Base-by-base conservation (phyloP, 1,140 invertebrate species). In the Atopsyche davidsoni region DNA sequence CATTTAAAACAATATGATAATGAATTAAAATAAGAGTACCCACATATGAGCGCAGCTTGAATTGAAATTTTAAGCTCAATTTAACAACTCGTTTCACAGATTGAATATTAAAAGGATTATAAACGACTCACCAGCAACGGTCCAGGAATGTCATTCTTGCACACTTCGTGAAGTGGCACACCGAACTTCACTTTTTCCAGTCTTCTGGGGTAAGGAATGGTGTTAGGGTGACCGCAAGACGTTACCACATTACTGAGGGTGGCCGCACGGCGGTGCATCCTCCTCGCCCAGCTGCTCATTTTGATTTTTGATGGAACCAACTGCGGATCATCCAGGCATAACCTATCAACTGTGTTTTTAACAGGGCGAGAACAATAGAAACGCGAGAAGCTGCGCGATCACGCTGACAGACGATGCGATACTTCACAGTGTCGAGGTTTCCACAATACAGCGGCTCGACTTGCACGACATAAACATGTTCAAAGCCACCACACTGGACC, bases 131-230 rank as follows among this genome's bases (percentile, higher is more conserved):
- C 89, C 68, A 92, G 75, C 59, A 93, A 75, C 43, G 90, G 89
- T 46, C 88, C 90, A 53, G 90, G 91, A 71, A 95, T 91, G 72
- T 92, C 90, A 68, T 89, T 88, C 67, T 92, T 91, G 72, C 90
- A 95, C 31, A 93, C 89, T 79, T 92, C 87, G 60, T 89, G 84
- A 24, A 94, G 72, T 14, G 88, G 83, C 51, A 86, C 86, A 51
- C 90, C 90, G 74, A 95, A 95, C 70, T 93, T 95, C 9, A 95
- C 92, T 80, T 92, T 92, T 74, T 92, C 89, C 49, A 92, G 75
- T 63, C 88, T 76, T 59, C 87, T 77, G 2, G 86, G 83, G 66
- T 89, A 89, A 17, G 86, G 87, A 68, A 80, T 38, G 72, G 79
- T 54, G 64, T 70, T 71, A 17, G 82, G 85, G 74, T 83, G 88